Evolutionary conservation across 2,888 invertebrate species (phyloP), one percentile per base, ranked within the genome.

Genomic region (Abrostola tripartita): DNA sequence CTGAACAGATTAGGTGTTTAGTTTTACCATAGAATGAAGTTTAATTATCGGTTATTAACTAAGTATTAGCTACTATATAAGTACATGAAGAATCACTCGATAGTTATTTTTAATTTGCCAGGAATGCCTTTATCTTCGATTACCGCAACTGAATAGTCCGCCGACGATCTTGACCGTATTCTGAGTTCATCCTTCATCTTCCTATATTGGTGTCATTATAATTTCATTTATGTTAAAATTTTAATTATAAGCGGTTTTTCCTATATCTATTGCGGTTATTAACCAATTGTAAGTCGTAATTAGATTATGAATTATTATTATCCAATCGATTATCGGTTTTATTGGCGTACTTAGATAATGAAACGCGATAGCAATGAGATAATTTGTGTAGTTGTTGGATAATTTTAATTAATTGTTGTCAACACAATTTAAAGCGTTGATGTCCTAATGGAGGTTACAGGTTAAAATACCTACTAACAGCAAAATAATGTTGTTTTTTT

Each of bases 101-200:
- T 11, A 54, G 44, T 51, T 35, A 6, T 37, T 42, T 38, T 9
- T 2, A 8, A 52, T 52, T 61, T 40, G 11, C 35, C 9, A 9
- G 36, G n/a, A 55, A 49, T 55, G 24, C 36, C 37, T 24, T 68
- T 41, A 57, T 61, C 37, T 44, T 52, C 44, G 10, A 14, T 40
- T 41, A 8, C n/a, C n/a, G 38, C 4, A 11, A 37, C 10, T 58
- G 58, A 47, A 54, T 62, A 68, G 24, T 38, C 51, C 36, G 14
- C 9, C 14, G 12, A 9, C 56, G 52, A 44, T 62, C 57, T 62
- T 69, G 68, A 68, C 63, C 57, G 55, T 37, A 64, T 64, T 70
- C 1, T 0, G 14, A 41, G 40, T 40, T 8, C 12, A 52, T 14
- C 52, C 64, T 69, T 69, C 55, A 55, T 49, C 51, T 42, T 60